Evolutionary conservation across 2,888 invertebrate species (phyloP).

Genomic region (Amiota communis): DNA sequence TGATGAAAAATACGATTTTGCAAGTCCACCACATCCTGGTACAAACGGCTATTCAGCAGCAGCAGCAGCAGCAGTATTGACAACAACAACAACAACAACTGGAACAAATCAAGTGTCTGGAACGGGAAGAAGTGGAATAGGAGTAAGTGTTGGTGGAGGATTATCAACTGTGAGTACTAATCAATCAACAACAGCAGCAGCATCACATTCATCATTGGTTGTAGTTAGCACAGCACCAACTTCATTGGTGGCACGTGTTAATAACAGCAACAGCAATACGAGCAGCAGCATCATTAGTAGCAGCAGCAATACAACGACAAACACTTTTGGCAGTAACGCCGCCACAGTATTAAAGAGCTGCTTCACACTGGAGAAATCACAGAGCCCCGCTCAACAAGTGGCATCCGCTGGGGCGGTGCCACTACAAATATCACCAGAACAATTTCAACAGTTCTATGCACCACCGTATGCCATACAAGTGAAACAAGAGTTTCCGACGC

Average conservation of each 20-base stretch:
- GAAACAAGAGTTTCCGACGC: slow-evolving; percentile 72
- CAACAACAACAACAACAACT: slow-evolving; percentile 17
- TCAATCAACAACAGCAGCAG: not conserved
- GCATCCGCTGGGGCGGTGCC: slow-evolving; percentile 68
- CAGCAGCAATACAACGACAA: slow-evolving; percentile 32
- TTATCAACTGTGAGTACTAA: not conserved
- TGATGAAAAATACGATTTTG: slow-evolving; percentile 83
- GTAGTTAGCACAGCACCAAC: no score
- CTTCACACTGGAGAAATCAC: slow-evolving; percentile 79
- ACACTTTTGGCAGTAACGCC: slow-evolving; percentile 44
- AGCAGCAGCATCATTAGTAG: not conserved
- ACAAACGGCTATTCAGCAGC: slow-evolving; percentile 36
- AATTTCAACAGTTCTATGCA: slow-evolving; percentile 75
- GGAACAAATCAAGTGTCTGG: not conserved
- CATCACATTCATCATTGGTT: not conserved
- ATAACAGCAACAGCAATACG: slow-evolving; percentile 30
- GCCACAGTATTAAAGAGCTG: slow-evolving; percentile 28
- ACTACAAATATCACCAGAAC: slow-evolving; percentile 73
- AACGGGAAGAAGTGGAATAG: not conserved
- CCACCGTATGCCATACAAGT: slow-evolving; percentile 73
- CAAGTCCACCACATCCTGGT: slow-evolving; percentile 72
- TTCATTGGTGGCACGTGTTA: not conserved
- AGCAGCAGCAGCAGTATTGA: slow-evolving; percentile 34
- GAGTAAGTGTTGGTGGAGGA: slow-evolving; percentile 1
- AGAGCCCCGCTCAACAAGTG: slow-evolving; percentile 74